Evolutionary conservation across 2,888 invertebrate species (phyloP).

Genomic region (Cosmopolites sordidus): DNA sequence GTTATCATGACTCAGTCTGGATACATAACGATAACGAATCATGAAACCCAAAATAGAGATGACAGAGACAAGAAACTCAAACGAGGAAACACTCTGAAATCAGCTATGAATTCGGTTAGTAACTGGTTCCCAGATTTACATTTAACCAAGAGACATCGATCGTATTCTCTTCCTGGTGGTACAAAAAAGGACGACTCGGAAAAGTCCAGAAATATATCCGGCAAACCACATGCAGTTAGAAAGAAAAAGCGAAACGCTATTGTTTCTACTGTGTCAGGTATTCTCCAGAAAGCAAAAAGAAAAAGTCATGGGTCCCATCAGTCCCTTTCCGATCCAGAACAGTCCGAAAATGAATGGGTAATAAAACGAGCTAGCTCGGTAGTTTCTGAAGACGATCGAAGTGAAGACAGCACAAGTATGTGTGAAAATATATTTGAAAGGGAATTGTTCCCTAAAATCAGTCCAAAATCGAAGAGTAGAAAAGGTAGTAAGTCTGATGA

Average conservation of each 20-base stretch:
- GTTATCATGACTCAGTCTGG: slow-evolving; percentile 74
- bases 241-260: slow-evolving; percentile 78
- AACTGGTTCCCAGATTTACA: slow-evolving; percentile 79
- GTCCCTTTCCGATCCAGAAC: slow-evolving; percentile 72
- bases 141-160: slow-evolving; percentile 71
- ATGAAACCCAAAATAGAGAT: slow-evolving; percentile 41
- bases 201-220: slow-evolving; percentile 46
- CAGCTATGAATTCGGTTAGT: slow-evolving; percentile 75
- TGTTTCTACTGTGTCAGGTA: slow-evolving; percentile 78
- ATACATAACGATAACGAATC: slow-evolving; percentile 67
- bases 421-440: slow-evolving; percentile 60
- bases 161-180: slow-evolving; percentile 75
- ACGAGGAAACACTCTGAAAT: slow-evolving; percentile 64
- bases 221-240: slow-evolving; percentile 40
- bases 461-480: slow-evolving; percentile 26
- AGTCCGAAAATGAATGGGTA: slow-evolving; percentile 65
- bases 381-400: slow-evolving; percentile 67
- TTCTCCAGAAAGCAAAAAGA: slow-evolving; percentile 78
- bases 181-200: slow-evolving; percentile 57
- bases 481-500: slow-evolving; percentile 24
- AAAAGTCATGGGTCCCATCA: slow-evolving; percentile 58
- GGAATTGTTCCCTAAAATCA: slow-evolving; percentile 66
- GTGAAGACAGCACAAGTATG: slow-evolving; percentile 53
- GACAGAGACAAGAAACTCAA: slow-evolving; percentile 65
- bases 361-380: slow-evolving; percentile 65